phyloP scores from a whole-genome alignment of 2,888 invertebrate genomes.

The Apodemia mormo region DNA sequence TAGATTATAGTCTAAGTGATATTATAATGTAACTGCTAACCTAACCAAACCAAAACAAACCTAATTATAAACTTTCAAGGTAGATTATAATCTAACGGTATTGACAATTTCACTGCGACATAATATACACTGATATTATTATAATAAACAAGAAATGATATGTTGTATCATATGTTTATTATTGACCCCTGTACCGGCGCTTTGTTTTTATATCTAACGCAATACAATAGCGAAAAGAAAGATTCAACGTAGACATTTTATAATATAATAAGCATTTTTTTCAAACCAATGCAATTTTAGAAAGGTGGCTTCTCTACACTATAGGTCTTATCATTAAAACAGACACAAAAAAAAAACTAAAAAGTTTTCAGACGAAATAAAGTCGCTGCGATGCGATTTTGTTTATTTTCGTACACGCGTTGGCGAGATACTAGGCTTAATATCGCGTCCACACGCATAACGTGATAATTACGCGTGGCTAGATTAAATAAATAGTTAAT shows the following conservation, averaged over 20 bases:
- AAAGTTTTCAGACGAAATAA: background rate
- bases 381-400: background rate
- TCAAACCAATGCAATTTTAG: conserved; percentile 6
- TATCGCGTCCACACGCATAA: background rate
- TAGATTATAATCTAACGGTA: no score
- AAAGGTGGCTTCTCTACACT: background rate
- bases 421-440: background rate
- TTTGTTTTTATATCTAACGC: background rate
- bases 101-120: no score
- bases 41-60: no score
- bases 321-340: background rate
- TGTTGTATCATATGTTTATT: no score
- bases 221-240: background rate
- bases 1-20: no score
- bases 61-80: no score
- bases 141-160: no score
- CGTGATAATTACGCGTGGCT: background rate
- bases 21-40: no score
- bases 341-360: background rate
- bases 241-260: background rate
- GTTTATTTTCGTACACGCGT: background rate
- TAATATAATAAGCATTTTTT: background rate
- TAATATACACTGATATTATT: no score
- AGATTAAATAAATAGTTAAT: background rate
- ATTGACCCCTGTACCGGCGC: no score